These are phyloP conservation scores for Lemur catta DNA, from an alignment of 2,797 vertebrate genomes.

Conservation along the genomic window DNA sequence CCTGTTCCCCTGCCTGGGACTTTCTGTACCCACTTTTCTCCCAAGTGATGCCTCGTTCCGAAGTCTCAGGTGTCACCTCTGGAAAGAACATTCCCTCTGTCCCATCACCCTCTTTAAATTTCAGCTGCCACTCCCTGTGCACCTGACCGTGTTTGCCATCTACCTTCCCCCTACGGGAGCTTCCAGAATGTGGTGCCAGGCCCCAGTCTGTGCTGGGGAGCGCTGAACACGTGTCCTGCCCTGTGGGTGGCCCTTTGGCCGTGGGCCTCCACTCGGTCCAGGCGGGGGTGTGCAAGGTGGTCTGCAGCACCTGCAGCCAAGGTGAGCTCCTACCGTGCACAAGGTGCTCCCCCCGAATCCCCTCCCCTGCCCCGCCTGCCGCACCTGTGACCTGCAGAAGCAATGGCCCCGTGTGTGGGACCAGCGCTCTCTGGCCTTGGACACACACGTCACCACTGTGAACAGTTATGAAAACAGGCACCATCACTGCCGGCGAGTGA, in stretches of 20 bases:
- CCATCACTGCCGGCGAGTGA: neutral
- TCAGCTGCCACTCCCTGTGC: neutral
- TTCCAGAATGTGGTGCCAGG: rapidly evolving
- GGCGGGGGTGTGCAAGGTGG: neutral
- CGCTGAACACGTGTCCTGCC: neutral
- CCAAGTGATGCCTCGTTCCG: neutral
- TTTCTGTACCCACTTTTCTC: too few species aligned
- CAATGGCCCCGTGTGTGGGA: rapidly evolving
- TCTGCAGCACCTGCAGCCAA: neutral
- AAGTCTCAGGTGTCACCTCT: neutral
- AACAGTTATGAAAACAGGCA: neutral
- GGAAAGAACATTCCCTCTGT: neutral
- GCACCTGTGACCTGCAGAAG: neutral
- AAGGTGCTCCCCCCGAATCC: rapidly evolving
- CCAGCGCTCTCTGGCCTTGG: neutral
- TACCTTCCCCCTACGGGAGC: neutral
- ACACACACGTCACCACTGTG: rapidly evolving
- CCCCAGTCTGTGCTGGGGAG: rapidly evolving
- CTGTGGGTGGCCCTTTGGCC: neutral
- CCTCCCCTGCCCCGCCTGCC: rapidly evolving
- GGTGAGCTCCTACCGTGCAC: neutral
- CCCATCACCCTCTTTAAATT: neutral
- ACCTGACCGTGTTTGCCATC: neutral
- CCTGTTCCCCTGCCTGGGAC: neutral
- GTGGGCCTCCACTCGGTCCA: neutral